These are phyloP conservation scores for Cybosia mesomella DNA, from an alignment of 2,888 invertebrate genomes.

Conservation along the genomic window DNA sequence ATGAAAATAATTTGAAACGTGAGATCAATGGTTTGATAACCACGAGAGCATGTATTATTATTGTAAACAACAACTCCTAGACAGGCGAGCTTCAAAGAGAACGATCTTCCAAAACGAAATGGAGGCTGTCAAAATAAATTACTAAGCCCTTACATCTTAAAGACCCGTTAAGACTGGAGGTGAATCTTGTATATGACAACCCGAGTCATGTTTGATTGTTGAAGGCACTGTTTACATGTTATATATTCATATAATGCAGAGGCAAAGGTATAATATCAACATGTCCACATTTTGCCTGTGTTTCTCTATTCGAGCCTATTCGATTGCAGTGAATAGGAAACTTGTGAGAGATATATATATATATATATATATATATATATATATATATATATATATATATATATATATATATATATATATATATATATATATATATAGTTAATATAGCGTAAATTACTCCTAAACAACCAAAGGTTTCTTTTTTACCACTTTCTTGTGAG, in stretches of 20 bases:
- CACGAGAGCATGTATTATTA: neutral
- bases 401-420: too few relatives aligned
- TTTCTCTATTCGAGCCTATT: too few relatives aligned
- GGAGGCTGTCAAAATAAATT: slow-evolving; percentile 34
- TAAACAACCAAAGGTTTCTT: too few relatives aligned
- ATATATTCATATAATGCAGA: neutral
- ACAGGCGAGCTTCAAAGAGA: slow-evolving; percentile 26
- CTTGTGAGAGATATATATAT: too few relatives aligned
- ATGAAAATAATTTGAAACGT: too few relatives aligned
- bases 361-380: too few relatives aligned
- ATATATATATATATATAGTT: too few relatives aligned
- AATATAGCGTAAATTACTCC: too few relatives aligned
- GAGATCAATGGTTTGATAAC: neutral
- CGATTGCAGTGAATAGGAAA: too few relatives aligned
- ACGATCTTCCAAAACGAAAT: slow-evolving; percentile 10
- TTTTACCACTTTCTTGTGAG: too few relatives aligned
- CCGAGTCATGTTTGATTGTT: neutral
- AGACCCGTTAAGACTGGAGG: neutral
- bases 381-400: too few relatives aligned
- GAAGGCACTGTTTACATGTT: neutral
- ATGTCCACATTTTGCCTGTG: too few relatives aligned
- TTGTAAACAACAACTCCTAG: neutral
- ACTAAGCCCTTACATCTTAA: slow-evolving; percentile 24
- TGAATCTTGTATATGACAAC: neutral
- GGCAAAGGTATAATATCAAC: neutral